Base-by-base conservation (phyloP, 2,888 invertebrate species). In the Pachymerium ferrugineum region DNA sequence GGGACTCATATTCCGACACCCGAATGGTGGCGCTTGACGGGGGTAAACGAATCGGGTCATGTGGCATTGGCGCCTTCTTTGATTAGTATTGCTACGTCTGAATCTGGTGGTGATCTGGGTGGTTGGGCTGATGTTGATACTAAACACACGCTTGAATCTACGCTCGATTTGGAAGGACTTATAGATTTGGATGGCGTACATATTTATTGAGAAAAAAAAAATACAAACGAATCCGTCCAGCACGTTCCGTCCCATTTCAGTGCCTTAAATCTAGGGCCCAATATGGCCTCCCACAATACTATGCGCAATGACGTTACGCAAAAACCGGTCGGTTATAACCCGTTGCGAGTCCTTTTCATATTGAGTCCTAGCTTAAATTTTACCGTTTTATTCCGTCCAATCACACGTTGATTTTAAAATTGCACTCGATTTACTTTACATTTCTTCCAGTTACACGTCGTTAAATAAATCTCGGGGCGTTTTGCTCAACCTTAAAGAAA, bases 1-100 rank as follows among this genome's bases (percentile, higher is more conserved):
- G 76, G 74, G 1, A 73, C 74, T 25, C 73, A 68, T 71, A 54
- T 74, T 38, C 35, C 74, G 16, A 73, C 73, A 14, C 67, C 74
- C 5, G 76, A 76, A 14, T 76, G 76, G 76, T 76, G 76, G 76
- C 73, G 73, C 8, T 29, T 70, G 16, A 72, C 35, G 28, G 74
- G 30, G n/a, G 33, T 31, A 31, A 35, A 14, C 33, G n/a, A 16
- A 31, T 28, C 62, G 42, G 16, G 42, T 14, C 19, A 47, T 19
- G 68, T 25, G 28, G 42, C 73, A 3, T 25, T 72, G 31, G 47
- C 73, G n/a, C 10, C 72, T 8, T 73, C 73, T 4, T 73, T 68
- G 6, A n/a, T 74, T n/a, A 72, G 72, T 16, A 16, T 38, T 28
- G 33, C 25, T 16, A 31, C 31, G 62, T 73, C 73, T n/a, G 28